Conservation (phyloP, 2,797 vertebrate species). For the Anguilla marmorata region DNA sequence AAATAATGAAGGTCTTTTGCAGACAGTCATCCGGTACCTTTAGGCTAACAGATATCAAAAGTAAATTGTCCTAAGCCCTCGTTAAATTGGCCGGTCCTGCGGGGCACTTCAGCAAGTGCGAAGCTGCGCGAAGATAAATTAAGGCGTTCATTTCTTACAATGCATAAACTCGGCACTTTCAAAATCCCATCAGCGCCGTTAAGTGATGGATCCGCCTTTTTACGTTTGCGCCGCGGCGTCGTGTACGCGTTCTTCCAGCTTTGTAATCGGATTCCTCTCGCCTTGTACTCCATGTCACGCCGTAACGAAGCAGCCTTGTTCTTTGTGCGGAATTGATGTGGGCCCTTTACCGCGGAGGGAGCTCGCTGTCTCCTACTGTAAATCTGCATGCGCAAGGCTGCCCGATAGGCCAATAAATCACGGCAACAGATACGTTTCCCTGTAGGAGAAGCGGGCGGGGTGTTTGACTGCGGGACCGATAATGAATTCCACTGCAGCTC, state of each 20-base stretch:
- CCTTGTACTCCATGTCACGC: background rate
- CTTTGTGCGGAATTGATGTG: constrained; percentile 8
- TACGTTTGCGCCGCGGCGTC: background rate
- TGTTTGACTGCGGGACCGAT: background rate
- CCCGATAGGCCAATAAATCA: constrained; percentile 3
- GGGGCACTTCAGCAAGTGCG: background rate
- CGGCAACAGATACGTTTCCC: background rate
- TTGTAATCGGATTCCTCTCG: background rate
- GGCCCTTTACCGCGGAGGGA: background rate
- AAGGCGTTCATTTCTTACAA: background rate
- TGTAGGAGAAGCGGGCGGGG: background rate
- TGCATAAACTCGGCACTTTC: background rate
- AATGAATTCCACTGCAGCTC: constrained; percentile 20
- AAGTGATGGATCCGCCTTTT: background rate
- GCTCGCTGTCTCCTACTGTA: background rate
- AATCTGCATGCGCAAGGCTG: constrained; percentile 21
- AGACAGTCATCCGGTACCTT: background rate
- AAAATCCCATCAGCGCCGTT: background rate
- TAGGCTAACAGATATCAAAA: background rate
- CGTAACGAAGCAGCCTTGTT: constrained; percentile 7
- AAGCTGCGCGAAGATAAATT: background rate
- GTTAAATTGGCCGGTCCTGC: background rate
- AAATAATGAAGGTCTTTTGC: background rate
- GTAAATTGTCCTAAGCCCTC: background rate
- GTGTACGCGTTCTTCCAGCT: background rate